Evolutionary conservation across 2,113 vertebrate species (phyloP).

Genomic region (Melierax canorus): DNA sequence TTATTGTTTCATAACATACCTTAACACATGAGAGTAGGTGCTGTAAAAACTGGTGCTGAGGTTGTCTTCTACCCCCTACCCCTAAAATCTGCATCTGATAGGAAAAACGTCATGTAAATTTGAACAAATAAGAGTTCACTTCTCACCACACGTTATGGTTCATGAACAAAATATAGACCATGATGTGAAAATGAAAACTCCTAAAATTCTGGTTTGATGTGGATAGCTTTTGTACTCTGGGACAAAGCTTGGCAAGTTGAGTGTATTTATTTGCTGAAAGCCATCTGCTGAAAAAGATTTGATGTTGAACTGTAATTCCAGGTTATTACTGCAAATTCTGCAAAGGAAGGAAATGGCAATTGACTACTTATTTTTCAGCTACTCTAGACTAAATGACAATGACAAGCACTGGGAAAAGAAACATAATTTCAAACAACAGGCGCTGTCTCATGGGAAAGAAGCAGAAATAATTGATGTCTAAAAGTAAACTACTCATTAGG

Average conservation of each 20-base stretch:
- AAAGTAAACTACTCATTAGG: neutral
- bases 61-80: neutral
- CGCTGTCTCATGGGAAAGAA: neutral
- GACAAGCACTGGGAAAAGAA: conserved; percentile 5
- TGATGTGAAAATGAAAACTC: neutral
- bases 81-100: neutral
- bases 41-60: neutral
- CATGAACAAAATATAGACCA: neutral
- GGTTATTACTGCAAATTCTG: conserved; percentile 36
- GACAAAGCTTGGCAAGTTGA: neutral
- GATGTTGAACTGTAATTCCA: conserved; percentile 14
- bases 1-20: neutral
- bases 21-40: neutral
- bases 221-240: neutral
- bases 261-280: conserved; percentile 15
- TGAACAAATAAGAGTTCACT: neutral
- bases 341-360: conserved; percentile 9
- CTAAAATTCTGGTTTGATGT: neutral
- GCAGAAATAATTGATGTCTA: conserved; percentile 10
- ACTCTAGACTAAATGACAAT: conserved; percentile 8
- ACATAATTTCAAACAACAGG: neutral
- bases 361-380: conserved; percentile 14
- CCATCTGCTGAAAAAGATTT: conserved; percentile 25
- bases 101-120: neutral
- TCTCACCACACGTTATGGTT: neutral